These are phyloP conservation scores for Ichneumon xanthorius DNA, from an alignment of 2,888 invertebrate species.

Conservation along the genomic window DNA sequence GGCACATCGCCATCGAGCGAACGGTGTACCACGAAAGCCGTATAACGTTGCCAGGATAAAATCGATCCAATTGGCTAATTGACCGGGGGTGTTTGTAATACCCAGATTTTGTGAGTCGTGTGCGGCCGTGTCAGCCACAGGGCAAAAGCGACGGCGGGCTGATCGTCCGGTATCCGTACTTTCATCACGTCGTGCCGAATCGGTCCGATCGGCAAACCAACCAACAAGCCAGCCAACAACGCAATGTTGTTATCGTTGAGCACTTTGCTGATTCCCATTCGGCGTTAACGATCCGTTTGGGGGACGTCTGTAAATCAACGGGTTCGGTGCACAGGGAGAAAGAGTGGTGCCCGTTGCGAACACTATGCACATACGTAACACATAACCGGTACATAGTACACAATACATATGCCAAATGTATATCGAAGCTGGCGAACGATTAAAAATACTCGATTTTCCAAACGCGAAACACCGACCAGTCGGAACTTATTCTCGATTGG, in stretches of 20 bases:
- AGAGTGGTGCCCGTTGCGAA: neutral
- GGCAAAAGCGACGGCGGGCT: neutral
- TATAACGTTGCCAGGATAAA: constrained; percentile 36
- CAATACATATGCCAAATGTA: constrained; percentile 13
- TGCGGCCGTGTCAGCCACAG: constrained; percentile 33
- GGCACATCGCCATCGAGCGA: neutral
- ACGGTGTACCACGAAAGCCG: constrained; percentile 13
- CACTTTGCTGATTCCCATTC: constrained; percentile 69
- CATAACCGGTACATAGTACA: constrained; percentile 13
- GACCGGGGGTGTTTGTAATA: constrained; percentile 62
- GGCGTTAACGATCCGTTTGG: constrained; percentile 67
- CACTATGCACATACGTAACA: constrained; percentile 1
- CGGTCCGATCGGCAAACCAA: constrained; percentile 56
- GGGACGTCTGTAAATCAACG: constrained; percentile 66
- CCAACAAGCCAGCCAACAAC: constrained; percentile 55
- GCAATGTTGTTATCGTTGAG: constrained; percentile 67
- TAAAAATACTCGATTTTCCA: constrained; percentile 62
- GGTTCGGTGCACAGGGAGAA: constrained; percentile 25
- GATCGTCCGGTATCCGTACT: constrained; percentile 39
- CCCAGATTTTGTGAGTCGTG: constrained; percentile 63
- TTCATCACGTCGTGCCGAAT: constrained; percentile 60
- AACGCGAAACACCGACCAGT: constrained; percentile 30
- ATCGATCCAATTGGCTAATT: constrained; percentile 66
- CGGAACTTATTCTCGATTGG: constrained; percentile 59
- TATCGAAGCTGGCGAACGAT: constrained; percentile 45